These are phyloP conservation scores for Aethes cnicana DNA, from an alignment of 2,888 invertebrate genomes.

Conservation along the genomic window DNA sequence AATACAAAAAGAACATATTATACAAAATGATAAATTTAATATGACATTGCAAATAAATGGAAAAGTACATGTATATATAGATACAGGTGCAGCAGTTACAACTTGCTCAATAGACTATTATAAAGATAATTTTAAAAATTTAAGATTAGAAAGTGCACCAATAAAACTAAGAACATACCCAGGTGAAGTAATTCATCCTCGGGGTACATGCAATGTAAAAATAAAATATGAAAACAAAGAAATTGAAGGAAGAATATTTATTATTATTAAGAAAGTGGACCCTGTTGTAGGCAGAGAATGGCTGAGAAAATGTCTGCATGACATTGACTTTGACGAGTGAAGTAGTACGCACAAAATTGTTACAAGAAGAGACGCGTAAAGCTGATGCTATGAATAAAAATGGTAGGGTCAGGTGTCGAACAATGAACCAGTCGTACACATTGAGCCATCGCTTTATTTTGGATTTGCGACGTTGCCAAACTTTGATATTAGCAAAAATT, in stretches of 20 bases:
- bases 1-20: background rate
- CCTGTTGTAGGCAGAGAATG: slow-evolving; percentile 31
- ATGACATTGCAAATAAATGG: slow-evolving; percentile 3
- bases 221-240: slow-evolving; percentile 9
- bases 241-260: slow-evolving; percentile 6
- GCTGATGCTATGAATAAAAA: too few species aligned
- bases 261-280: slow-evolving; percentile 20
- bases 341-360: background rate
- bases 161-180: background rate
- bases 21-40: background rate
- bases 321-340: background rate
- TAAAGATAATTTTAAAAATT: background rate
- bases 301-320: slow-evolving; percentile 20
- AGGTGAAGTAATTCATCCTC: background rate
- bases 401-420: background rate
- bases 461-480: too few species aligned
- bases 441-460: too few species aligned
- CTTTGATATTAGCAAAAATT: too few species aligned
- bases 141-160: background rate
- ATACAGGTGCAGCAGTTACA: slow-evolving; percentile 7
- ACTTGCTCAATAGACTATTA: background rate
- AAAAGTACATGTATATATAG: background rate
- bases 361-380: slow-evolving; percentile 1
- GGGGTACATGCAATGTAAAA: background rate
- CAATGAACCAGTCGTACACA: too few species aligned